Evolutionary conservation across 1,140 invertebrate genomes (phyloP), one percentile per base, ranked within the genome.

Genomic region (Harlomillsia oculata): DNA sequence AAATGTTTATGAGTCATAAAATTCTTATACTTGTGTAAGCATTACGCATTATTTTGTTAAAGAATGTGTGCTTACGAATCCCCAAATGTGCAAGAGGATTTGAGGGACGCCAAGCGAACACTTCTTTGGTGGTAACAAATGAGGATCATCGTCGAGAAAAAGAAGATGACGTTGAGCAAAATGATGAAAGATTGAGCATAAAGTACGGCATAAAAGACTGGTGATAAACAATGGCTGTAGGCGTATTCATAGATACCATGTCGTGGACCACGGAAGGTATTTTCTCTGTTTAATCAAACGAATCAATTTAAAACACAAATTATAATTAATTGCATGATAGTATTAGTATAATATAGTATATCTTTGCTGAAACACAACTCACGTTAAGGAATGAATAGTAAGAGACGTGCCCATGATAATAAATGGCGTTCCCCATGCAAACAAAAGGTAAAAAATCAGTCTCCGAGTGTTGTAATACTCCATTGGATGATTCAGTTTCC

Each of bases 401-500:
- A n/a, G n/a, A n/a, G n/a, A n/a, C n/a, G n/a, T n/a, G n/a, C n/a
- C 2, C 3, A 48, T 32, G 14, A 48, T 48, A 30, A 48, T 8
- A 14, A 21, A 9, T 11, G 45, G 45, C 16, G n/a, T 13, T 11
- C 3, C 45, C 45, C 45, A 48, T 21, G 45, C 18, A 14, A 48
- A 32, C 3, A 48, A 13, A 0, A 48, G 16, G 25, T 48, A 48
- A 2, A 20, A 9, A 0, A 18, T 11, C 6, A 48, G 28, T 6
- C 45, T 11, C 0, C 45, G 45, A 34, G 30, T 48, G 5, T 28
- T 48, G 28, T 32, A 48, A 8, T 32, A 18, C 13, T 48, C 45
- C 45, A 32, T 48, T 48, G 30, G 45, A 5, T 48, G 45, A 16
- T 48, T 32, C 2, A 48, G 29, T 21, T 48, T 48, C 5, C 45